Evolutionary conservation across 92 coral and sea anemone genomes (phyloP), one percentile per base, ranked within the genome.

Genomic region (Zoanthus sociatus): DNA sequence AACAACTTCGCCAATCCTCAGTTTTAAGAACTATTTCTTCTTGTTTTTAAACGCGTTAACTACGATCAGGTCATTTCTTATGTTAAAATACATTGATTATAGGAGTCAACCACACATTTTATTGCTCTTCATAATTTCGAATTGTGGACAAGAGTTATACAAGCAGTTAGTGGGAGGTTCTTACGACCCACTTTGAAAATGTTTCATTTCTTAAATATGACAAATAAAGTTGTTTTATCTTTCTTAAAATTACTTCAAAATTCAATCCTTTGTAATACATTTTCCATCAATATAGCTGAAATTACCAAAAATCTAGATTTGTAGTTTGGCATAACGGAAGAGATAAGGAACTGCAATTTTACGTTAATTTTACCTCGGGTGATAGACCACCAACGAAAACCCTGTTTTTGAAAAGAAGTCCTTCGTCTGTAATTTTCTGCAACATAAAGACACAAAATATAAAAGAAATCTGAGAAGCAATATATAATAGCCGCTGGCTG

Each of bases 341-440:
- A 20, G n/a, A 11, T 5, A 50, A 1, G 12, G 55, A 11, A 50
- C 55, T 7, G 55, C 55, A 50, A 7, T 50, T 61, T 16, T 15
- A 61, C 1, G 73, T 37, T 37, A 37, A 31, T 14, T 21, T 6
- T 91, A 96, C 99, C 83, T 91, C 95, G 1, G 95, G 92, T 45
- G 94, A 90, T 2, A 97, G 78, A 4, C 99, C 98, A 1, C 98
- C 99, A 6, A 97, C 92, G 60, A 97, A 97, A 0, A 97, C 95
- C 66, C 99, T 92, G 61, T 81, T 81, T 21, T 67, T 81, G 14
- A 81, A 81, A 17, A 81, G 61, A 46, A 81, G 75, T 18, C 85
- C 85, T 20, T 81, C 85, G 6, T 81, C 85, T 2, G 85, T 81
- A 15, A 64, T 46, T 68, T 67, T 63, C 85, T 81, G 73, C 85